phyloP scores from a whole-genome alignment of 1,140 invertebrate species.

The Orussus abietinus region DNA sequence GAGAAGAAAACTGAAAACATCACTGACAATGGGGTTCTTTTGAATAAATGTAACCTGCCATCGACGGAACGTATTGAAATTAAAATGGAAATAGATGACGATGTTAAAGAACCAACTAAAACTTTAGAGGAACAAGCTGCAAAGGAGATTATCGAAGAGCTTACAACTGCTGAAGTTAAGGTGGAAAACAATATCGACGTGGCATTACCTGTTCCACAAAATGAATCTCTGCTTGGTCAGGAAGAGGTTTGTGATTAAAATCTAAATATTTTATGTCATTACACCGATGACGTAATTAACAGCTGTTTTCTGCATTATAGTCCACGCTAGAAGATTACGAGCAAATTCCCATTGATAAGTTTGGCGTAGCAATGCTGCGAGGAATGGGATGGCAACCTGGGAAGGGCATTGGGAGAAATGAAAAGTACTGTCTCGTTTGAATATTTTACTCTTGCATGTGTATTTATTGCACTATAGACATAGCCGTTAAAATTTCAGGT shows the following conservation, averaged over 20 bases:
- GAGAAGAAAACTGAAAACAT: too few species aligned
- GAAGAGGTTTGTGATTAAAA: conserved; percentile 53
- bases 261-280: conserved; percentile 6
- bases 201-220: conserved; percentile 53
- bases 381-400: conserved; percentile 91
- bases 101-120: conserved; percentile 17
- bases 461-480: conserved; percentile 7
- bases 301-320: conserved; percentile 38
- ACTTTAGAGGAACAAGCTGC: conserved; percentile 58
- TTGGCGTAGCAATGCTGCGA: conserved; percentile 86
- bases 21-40: too few species aligned
- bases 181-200: conserved; percentile 37
- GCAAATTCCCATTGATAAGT: conserved; percentile 79
- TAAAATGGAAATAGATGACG: conserved; percentile 22
- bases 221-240: conserved; percentile 54
- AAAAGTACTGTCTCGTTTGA: conserved; percentile 45
- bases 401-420: conserved; percentile 65
- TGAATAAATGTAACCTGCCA: too few species aligned
- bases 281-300: background rate
- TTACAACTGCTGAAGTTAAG: conserved; percentile 40
- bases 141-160: conserved; percentile 57
- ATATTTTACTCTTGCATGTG: conserved; percentile 7
- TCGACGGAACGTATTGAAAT: too few species aligned
- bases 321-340: conserved; percentile 87
- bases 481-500: conserved; percentile 13